phyloP scores from a whole-genome alignment of 2,113 vertebrate species.

The Petrocephalus zakoni region DNA sequence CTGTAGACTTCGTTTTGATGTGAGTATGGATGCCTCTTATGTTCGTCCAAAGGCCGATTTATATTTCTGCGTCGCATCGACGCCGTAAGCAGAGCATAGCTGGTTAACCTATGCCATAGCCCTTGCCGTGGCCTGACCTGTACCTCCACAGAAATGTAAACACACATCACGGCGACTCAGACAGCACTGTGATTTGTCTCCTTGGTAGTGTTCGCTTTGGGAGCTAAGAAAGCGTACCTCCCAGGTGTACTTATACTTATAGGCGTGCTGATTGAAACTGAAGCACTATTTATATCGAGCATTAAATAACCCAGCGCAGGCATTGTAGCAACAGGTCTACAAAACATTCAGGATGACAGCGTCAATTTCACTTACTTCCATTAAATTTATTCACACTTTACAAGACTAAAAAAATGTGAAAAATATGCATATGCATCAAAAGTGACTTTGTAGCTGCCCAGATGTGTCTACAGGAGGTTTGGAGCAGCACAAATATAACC shows the following conservation, averaged over 20 bases:
- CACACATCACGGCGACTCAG: neutral
- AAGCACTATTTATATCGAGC: neutral
- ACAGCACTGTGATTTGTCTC: neutral
- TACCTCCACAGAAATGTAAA: neutral
- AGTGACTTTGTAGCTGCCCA: neutral
- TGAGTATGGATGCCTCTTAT: too few relatives aligned
- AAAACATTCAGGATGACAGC: neutral
- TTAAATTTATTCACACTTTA: neutral
- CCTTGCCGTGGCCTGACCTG: too few relatives aligned
- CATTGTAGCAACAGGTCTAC: neutral
- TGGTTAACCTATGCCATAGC: too few relatives aligned
- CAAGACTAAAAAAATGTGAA: neutral
- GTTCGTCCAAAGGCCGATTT: too few relatives aligned
- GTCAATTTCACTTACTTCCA: neutral
- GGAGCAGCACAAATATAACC: neutral
- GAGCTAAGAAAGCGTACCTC: neutral
- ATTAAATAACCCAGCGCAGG: neutral
- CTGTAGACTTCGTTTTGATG: too few relatives aligned
- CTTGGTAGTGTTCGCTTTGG: neutral
- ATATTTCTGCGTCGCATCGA: too few relatives aligned
- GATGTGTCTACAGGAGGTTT: neutral
- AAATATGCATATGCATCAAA: neutral
- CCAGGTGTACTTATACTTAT: neutral
- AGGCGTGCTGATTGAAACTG: neutral
- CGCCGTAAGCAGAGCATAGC: too few relatives aligned